Evolutionary conservation across 2,888 invertebrate genomes (phyloP), one percentile per base, ranked within the genome.

Genomic region (Drosophila sordidapex): DNA sequence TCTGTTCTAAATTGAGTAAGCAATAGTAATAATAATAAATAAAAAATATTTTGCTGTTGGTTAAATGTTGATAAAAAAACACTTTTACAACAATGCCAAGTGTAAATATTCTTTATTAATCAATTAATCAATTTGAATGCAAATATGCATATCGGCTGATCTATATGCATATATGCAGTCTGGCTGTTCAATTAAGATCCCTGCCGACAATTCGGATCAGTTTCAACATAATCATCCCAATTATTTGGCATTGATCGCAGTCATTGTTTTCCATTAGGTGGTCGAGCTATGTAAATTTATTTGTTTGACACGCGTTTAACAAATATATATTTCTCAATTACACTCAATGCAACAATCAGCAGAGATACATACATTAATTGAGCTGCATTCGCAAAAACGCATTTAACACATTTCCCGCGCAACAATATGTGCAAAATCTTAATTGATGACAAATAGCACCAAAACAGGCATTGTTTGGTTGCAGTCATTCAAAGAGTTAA

Each of bases 241-340:
- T 69, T 64, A 71, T 57, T 52, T 81, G 64, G 48, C 63, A 75
- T 70, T 78, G 87, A 78, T 86, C 69, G 56, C 54, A 66, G 36
- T 71, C 70, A 87, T 84, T 84, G 65, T 31, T 67, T 71, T 83
- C 74, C 68, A 87, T 89, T 76, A 27, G 27, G 27, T 27, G 27
- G 27, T 27, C 27, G 27, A 27, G 27, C 27, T 27, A 84, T 84
- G 87, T 76, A 87, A 86, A 89, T 89, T 89, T 73, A 82, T 87
- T 87, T 70, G 76, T 74, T 79, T 72, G 73, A 54, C 60, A 80
- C 70, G 60, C 72, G 62, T 49, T 11, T 69, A 48, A 21, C 40
- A 51, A 53, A 68, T 46, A 66, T 46, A 63, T 35, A 59, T 71
- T 61, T 51, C 46, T 76, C 59, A 78, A 78, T 78, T 79, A 63